Percentiles rank a stretch among this genome's conserved stretches.
Conservation (phyloP, 2,888 invertebrate species). For the Caenorhabditis wallacei region DNA sequence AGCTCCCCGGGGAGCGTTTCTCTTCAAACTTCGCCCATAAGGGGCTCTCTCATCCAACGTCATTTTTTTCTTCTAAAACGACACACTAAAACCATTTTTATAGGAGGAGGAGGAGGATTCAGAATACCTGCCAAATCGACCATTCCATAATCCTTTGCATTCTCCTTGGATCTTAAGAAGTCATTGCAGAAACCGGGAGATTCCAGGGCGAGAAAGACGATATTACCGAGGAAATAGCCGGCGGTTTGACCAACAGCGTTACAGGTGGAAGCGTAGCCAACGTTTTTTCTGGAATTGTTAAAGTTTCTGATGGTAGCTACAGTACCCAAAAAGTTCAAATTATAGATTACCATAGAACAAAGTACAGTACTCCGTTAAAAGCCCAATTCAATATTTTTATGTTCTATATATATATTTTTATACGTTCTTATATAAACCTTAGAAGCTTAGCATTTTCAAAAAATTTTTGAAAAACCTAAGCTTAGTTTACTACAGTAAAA, state of each 20-base stretch:
- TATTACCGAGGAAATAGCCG: constrained; percentile 89
- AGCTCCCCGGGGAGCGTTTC: constrained; percentile 34
- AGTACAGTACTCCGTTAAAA: too few species aligned
- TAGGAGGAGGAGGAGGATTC: not conserved
- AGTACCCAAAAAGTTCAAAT: too few species aligned
- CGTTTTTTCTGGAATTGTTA: constrained; percentile 88
- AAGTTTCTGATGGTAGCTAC: not conserved
- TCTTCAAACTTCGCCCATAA: constrained; percentile 20
- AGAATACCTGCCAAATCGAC: constrained; percentile 84
- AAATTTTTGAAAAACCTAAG: too few species aligned
- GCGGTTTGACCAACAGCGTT: constrained; percentile 99
- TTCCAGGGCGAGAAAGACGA: constrained; percentile 94
- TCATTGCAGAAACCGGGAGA: constrained; percentile 96
- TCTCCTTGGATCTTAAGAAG: constrained; percentile 89
- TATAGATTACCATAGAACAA: too few species aligned
- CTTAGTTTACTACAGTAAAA: too few species aligned
- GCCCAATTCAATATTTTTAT: too few species aligned
- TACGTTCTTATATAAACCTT: too few species aligned
- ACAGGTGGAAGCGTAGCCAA: constrained; percentile 98
- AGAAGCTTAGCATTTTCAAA: too few species aligned
- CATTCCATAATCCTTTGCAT: constrained; percentile 87
- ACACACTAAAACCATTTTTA: not conserved
- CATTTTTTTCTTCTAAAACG: not conserved
- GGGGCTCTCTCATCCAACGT: constrained; percentile 38
- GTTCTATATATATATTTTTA: too few species aligned